Conservation (phyloP, 2,797 vertebrate genomes). For the Schizopygopsis pylzovi region DNA sequence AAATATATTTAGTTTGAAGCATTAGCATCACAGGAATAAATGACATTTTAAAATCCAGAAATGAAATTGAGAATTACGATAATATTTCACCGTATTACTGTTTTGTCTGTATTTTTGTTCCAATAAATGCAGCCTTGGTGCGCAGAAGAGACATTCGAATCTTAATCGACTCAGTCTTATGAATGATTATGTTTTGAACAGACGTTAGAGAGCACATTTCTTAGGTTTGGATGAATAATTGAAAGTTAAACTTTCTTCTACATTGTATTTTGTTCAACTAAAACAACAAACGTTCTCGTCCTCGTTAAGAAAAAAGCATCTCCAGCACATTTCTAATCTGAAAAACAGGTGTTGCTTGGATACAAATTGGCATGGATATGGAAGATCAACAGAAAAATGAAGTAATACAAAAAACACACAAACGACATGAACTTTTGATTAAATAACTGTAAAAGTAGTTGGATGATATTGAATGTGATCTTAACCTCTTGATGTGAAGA, state of each 20-base stretch:
- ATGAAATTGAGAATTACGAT: background rate
- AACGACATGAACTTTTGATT: background rate
- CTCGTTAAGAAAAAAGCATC: background rate
- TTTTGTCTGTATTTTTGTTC: no score
- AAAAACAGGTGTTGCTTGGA: background rate
- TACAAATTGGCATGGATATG: background rate
- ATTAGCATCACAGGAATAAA: background rate
- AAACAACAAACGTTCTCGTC: background rate
- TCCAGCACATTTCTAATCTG: background rate
- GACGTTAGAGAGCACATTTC: background rate
- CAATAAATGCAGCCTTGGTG: no score
- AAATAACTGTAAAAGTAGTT: constrained; percentile 20
- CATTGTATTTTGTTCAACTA: background rate
- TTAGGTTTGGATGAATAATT: background rate
- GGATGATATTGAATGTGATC: no score
- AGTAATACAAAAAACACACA: background rate
- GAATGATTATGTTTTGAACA: no score
- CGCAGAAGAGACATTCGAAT: background rate
- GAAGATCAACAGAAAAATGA: background rate
- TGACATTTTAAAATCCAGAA: background rate
- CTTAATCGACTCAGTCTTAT: background rate
- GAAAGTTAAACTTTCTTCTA: background rate
- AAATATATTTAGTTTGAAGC: no score
- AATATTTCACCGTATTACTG: no score
- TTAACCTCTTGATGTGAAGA: constrained; percentile 59